Conservation (phyloP, 2,888 invertebrate genomes). For the Thereva unica region DNA sequence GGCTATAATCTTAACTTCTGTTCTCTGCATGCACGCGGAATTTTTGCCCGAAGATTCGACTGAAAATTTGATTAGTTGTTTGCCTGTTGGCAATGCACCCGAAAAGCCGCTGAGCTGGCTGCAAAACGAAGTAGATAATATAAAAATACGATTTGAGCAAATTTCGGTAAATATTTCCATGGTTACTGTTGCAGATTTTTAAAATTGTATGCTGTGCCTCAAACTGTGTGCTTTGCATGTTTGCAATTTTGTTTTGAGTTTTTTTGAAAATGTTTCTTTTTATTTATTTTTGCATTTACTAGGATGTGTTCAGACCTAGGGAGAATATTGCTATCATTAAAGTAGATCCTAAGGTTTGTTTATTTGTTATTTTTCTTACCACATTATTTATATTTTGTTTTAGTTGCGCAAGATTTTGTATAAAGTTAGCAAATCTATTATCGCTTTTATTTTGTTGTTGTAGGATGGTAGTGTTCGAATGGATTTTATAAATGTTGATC, state of each 20-base stretch:
- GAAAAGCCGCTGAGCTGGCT: constrained; percentile 74
- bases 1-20: constrained; percentile 81
- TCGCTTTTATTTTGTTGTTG: constrained; percentile 10
- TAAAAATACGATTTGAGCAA: constrained; percentile 69
- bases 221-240: constrained; percentile 6
- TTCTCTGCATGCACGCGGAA: constrained; percentile 86
- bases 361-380: constrained; percentile 17
- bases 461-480: constrained; percentile 45
- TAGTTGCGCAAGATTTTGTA: neutral
- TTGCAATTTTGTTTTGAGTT: neutral
- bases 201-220: neutral
- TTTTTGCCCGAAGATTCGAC: constrained; percentile 80
- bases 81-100: constrained; percentile 68
- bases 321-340: constrained; percentile 63
- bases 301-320: constrained; percentile 59
- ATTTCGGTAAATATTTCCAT: constrained; percentile 57
- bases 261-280: constrained; percentile 26
- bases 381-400: constrained; percentile 13
- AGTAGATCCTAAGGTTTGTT: constrained; percentile 59
- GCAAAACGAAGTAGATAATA: constrained; percentile 72
- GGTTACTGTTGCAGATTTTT: neutral
- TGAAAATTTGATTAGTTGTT: constrained; percentile 77
- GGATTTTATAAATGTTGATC: constrained; percentile 42
- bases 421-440: constrained; percentile 6
- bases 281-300: constrained; percentile 44